Conservation (phyloP, 2,888 invertebrate genomes). For the Automeris io region DNA sequence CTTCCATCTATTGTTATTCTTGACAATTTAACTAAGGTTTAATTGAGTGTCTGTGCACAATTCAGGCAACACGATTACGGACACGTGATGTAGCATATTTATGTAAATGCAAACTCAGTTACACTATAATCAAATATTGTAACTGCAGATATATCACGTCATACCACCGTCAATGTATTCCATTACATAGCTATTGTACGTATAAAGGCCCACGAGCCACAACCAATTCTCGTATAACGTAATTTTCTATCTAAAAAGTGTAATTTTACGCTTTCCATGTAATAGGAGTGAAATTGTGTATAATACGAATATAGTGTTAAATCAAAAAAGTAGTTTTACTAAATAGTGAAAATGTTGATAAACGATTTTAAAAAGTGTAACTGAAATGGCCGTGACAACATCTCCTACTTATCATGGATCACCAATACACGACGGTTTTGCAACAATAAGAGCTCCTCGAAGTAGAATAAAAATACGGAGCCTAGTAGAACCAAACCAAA, state of each 20-base stretch:
- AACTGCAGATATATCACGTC: not conserved
- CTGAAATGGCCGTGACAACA: constrained; percentile 59
- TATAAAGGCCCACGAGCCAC: constrained; percentile 11
- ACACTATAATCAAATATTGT: not conserved
- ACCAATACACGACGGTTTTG: constrained; percentile 90
- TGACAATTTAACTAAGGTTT: too few species aligned
- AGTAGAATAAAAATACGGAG: constrained; percentile 70
- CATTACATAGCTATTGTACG: constrained; percentile 14
- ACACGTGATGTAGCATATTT: too few species aligned
- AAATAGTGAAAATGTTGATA: not conserved
- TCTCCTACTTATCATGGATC: constrained; percentile 66
- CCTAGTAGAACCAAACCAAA: constrained; percentile 61
- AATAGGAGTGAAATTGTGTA: constrained; percentile 18
- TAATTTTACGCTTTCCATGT: constrained; percentile 48
- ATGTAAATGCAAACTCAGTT: too few species aligned
- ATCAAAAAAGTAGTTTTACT: not conserved
- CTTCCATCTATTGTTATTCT: too few species aligned
- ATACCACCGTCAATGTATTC: constrained; percentile 26
- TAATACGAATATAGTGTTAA: not conserved
- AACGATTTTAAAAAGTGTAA: not conserved
- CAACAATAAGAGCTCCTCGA: constrained; percentile 85
- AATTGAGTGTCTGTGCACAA: too few species aligned
- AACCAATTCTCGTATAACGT: constrained; percentile 30
- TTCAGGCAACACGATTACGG: too few species aligned
- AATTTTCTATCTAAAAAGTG: constrained; percentile 37